Conservation (phyloP, 2,113 vertebrate species). For the Cyphomyrus discorhynchus region DNA sequence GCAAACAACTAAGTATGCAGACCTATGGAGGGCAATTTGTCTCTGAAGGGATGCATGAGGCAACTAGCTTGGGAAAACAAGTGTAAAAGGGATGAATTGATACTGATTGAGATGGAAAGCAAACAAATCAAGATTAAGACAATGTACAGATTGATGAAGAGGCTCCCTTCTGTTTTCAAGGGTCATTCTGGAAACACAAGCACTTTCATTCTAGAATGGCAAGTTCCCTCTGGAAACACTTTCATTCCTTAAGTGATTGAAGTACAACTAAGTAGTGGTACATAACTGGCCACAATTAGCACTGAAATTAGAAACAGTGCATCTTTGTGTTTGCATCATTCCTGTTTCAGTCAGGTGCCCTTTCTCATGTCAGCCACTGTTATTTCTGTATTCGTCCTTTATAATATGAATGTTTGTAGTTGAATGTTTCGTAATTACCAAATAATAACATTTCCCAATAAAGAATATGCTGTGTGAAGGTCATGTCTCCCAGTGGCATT, state of each 20-base stretch:
- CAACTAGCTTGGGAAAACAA: background rate
- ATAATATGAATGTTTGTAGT: background rate
- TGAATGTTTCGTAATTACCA: background rate
- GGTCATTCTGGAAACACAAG: background rate
- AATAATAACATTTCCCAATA: background rate
- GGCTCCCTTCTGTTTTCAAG: conserved; percentile 12
- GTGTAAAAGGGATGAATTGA: conserved; percentile 17
- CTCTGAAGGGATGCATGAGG: background rate
- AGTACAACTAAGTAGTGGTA: background rate
- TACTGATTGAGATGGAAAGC: conserved; percentile 15
- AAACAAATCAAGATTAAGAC: background rate
- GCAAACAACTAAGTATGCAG: background rate
- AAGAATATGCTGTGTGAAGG: background rate
- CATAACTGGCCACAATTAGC: background rate
- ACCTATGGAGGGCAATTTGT: background rate
- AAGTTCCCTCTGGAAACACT: background rate
- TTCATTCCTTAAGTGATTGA: background rate
- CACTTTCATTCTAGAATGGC: background rate
- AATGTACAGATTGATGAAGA: conserved; percentile 13
- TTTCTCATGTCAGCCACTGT: background rate
- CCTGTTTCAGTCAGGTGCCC: background rate
- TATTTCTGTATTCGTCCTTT: background rate
- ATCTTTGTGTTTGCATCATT: background rate
- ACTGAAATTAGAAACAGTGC: background rate
- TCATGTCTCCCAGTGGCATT: background rate